phyloP scores from a whole-genome alignment of 2,113 vertebrate genomes.

The crab-eating macaque (Macaca fascicularis) region DNA sequence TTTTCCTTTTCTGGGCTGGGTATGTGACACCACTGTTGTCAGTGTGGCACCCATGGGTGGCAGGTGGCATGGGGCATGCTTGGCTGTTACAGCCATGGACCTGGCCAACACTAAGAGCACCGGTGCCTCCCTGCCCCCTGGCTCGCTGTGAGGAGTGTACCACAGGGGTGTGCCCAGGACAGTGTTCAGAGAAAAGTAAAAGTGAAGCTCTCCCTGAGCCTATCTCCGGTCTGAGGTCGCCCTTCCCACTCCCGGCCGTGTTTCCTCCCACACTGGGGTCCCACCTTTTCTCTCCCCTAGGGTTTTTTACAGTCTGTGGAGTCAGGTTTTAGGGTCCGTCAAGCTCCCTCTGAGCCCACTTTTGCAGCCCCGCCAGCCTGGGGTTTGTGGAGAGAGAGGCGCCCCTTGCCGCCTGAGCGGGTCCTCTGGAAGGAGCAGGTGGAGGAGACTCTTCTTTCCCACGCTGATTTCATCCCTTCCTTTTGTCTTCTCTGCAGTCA shows the following conservation, averaged over 20 bases:
- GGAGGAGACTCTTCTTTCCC: neutral
- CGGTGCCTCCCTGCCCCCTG: neutral
- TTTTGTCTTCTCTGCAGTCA: slow-evolving; percentile 74
- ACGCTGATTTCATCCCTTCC: neutral
- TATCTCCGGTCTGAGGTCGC: neutral
- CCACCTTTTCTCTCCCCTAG: neutral
- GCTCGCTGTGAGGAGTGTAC: fast-evolving
- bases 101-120: neutral
- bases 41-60: too few relatives aligned
- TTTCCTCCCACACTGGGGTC: neutral
- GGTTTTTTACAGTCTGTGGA: neutral
- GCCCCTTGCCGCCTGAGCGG: neutral
- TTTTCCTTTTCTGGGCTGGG: neutral
- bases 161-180: fast-evolving
- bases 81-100: too few relatives aligned
- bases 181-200: neutral
- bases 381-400: neutral
- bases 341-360: neutral
- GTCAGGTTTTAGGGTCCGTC: too few relatives aligned
- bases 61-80: fast-evolving
- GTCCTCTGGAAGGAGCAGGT: neutral
- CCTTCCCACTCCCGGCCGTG: too few relatives aligned
- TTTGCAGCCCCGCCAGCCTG: neutral
- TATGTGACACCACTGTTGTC: neutral
- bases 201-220: neutral